Percentiles rank a stretch among this genome's conserved stretches.
These are phyloP conservation scores for Platyrinchus mystaceus DNA, from an alignment of 2,797 vertebrate species.

Conservation along the genomic window DNA sequence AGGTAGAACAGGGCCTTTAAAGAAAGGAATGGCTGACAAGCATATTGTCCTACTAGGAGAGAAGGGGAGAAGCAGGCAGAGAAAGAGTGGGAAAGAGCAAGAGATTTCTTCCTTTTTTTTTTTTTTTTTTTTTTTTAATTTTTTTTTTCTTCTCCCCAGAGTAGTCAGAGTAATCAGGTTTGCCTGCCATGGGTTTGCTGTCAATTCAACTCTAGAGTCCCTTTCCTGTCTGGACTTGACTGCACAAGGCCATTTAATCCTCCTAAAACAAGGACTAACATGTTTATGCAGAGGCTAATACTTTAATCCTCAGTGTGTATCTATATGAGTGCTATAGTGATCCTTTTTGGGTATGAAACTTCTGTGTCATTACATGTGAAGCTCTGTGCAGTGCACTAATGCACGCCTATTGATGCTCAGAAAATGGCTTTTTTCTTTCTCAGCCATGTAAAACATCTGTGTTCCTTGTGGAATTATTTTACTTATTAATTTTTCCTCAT, in stretches of 20 bases:
- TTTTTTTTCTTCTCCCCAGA: too few relatives aligned
- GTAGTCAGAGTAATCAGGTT: background rate
- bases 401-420: accelerated
- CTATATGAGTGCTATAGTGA: accelerated
- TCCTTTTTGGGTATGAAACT: background rate
- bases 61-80: background rate
- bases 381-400: background rate
- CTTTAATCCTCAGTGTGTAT: background rate
- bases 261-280: background rate
- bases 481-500: background rate
- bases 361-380: background rate
- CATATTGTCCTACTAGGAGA: background rate
- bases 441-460: background rate
- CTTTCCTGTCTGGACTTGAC: background rate
- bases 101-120: background rate
- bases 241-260: background rate
- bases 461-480: background rate
- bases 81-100: background rate
- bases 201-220: background rate
- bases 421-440: background rate
- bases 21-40: background rate
- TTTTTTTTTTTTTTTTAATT: background rate
- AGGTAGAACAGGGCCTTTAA: background rate
- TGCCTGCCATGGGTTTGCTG: background rate
- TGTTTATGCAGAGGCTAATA: background rate